Conservation (phyloP, 2,888 invertebrate species). For the Arctia plantaginis region DNA sequence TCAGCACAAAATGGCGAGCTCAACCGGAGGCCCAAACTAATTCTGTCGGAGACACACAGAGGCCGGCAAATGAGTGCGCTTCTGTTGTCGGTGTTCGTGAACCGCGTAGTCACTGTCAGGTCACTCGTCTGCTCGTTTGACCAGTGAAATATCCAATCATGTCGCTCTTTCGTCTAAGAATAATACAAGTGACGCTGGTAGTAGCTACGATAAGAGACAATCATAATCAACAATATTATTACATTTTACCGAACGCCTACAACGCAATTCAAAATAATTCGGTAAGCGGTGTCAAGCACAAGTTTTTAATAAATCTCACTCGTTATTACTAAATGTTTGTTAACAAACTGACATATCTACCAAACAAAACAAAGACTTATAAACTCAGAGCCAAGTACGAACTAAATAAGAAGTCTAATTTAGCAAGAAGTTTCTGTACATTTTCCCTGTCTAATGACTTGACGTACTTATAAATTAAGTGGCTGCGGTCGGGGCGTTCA, state of each 20-base stretch:
- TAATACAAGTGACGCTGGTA: too few relatives aligned
- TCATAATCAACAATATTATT: neutral
- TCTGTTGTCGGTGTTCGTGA: too few relatives aligned
- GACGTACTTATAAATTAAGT: neutral
- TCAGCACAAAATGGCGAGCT: too few relatives aligned
- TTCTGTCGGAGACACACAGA: too few relatives aligned
- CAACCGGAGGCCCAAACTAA: too few relatives aligned
- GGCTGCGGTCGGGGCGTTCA: neutral
- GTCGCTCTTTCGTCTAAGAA: too few relatives aligned
- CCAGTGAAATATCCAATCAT: too few relatives aligned
- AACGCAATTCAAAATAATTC: too few relatives aligned
- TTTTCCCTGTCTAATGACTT: neutral
- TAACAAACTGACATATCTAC: neutral
- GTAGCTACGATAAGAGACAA: too few relatives aligned
- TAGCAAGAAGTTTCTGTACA: neutral
- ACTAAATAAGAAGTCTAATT: slow-evolving; percentile 1
- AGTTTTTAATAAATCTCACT: neutral
- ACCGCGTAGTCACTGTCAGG: too few relatives aligned
- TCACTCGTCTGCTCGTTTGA: too few relatives aligned
- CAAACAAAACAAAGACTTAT: neutral
- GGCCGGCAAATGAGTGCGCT: too few relatives aligned
- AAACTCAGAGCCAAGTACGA: neutral
- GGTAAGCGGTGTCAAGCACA: neutral
- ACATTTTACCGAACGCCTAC: neutral
- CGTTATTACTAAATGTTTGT: neutral